Evolutionary conservation across 2,888 invertebrate genomes (phyloP).

Genomic region (Miltochrista miniata): DNA sequence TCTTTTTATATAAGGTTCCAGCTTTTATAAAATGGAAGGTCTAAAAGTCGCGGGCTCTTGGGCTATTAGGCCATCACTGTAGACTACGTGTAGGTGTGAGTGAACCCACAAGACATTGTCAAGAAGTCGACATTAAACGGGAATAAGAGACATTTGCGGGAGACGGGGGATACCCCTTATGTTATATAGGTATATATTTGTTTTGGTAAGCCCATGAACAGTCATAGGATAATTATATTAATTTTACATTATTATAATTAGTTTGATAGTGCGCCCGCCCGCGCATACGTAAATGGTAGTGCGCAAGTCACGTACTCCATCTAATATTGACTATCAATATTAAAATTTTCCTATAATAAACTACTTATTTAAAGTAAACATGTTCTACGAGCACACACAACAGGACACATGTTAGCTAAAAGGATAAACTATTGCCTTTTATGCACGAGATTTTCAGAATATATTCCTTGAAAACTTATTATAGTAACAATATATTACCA

Average conservation of each 20-base stretch:
- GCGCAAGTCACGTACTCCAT: constrained; percentile 3
- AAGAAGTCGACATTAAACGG: no score
- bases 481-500: constrained; percentile 9
- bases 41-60: no score
- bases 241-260: background rate
- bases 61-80: no score
- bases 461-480: constrained; percentile 12
- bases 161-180: background rate
- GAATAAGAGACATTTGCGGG: no score
- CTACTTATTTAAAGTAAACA: constrained; percentile 1
- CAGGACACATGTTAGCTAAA: background rate
- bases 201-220: background rate
- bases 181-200: background rate
- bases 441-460: constrained; percentile 18
- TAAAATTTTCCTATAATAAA: constrained; percentile 6
- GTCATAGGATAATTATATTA: background rate
- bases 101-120: no score
- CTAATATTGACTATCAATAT: background rate
- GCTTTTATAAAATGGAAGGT: no score
- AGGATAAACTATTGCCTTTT: background rate
- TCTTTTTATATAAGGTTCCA: no score
- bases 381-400: constrained; percentile 1
- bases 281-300: background rate
- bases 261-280: background rate
- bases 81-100: no score